These are phyloP conservation scores for Daphoenositta chrysoptera DNA, from an alignment of 2,113 vertebrate species.

Conservation along the genomic window DNA sequence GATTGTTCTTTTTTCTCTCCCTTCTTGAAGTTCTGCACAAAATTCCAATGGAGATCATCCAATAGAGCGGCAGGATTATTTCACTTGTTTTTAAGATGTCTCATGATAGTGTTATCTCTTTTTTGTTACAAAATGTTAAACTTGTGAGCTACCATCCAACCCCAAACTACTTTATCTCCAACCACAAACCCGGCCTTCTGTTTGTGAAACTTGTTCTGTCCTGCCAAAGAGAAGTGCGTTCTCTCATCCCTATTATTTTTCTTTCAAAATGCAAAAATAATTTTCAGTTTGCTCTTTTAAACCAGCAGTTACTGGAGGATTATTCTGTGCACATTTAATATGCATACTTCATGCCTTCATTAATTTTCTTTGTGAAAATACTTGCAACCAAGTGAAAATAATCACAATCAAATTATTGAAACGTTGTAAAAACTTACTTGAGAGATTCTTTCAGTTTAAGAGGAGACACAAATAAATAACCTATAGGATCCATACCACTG, in stretches of 20 bases:
- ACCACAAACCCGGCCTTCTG: rapidly evolving
- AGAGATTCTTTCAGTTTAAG: neutral
- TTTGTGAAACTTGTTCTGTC: neutral
- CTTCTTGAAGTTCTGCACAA: neutral
- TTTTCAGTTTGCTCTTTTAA: neutral
- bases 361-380: neutral
- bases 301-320: neutral
- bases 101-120: neutral
- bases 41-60: neutral
- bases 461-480: neutral
- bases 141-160: neutral
- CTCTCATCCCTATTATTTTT: neutral
- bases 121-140: neutral
- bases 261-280: neutral
- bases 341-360: neutral
- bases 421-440: neutral
- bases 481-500: neutral
- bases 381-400: neutral
- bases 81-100: neutral
- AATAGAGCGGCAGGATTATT: neutral
- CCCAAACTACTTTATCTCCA: neutral
- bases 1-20: neutral
- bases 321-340: neutral
- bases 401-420: neutral
- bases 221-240: neutral